These are phyloP conservation scores for Cerastis rubricosa DNA, from an alignment of 2,888 invertebrate genomes.

Conservation along the genomic window DNA sequence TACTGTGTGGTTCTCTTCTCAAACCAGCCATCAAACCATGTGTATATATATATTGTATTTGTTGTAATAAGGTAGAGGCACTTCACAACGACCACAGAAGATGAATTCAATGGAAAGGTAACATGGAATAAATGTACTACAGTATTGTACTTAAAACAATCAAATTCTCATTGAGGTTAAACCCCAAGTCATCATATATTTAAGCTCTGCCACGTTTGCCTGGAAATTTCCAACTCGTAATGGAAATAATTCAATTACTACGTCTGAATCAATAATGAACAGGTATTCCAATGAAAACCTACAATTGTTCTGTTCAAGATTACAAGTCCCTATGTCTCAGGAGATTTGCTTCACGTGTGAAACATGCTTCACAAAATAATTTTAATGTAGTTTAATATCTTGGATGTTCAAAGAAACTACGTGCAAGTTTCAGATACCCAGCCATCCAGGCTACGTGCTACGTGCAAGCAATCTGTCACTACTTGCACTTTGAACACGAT, in stretches of 20 bases:
- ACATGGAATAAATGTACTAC: not conserved
- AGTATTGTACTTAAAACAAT: constrained; percentile 21
- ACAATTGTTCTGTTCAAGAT: not conserved
- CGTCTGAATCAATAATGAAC: constrained; percentile 41
- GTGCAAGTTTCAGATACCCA: constrained; percentile 10
- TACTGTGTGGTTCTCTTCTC: not conserved
- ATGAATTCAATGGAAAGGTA: not conserved
- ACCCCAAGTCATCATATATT: constrained; percentile 35
- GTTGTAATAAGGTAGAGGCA: not conserved
- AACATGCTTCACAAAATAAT: constrained; percentile 14
- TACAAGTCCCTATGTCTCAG: not conserved
- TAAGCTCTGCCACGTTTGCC: constrained; percentile 30
- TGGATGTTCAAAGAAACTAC: constrained; percentile 33
- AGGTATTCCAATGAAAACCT: constrained; percentile 12
- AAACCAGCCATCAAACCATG: not conserved
- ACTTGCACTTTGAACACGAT: constrained; percentile 52
- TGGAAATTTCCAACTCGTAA: constrained; percentile 33
- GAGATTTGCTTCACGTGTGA: constrained; percentile 20
- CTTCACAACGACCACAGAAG: not conserved
- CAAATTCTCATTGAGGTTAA: constrained; percentile 19
- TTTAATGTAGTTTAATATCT: constrained; percentile 20
- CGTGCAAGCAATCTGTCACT: constrained; percentile 54
- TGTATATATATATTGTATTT: not conserved
- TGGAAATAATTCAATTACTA: constrained; percentile 43
- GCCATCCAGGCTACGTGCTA: constrained; percentile 25